A percentile compares a stretch with the other conserved stretches of the same genome.
These are phyloP conservation scores for Phoxinus dragarum DNA, from an alignment of 2,797 vertebrate genomes.

Conservation along the genomic window DNA sequence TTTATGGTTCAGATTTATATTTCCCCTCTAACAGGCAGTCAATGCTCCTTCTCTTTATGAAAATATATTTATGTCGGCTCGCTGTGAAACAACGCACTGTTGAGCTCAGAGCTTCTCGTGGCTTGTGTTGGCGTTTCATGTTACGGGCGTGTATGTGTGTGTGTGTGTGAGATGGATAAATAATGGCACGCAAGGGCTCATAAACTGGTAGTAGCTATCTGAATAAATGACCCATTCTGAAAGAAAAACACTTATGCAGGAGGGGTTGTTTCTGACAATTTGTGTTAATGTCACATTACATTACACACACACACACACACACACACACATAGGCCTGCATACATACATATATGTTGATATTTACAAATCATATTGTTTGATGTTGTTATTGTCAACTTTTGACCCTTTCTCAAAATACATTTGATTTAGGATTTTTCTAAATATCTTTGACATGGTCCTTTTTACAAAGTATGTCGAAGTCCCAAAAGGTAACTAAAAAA, in stretches of 20 bases:
- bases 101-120: constrained; percentile 28
- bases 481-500: not conserved
- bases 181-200: constrained; percentile 26
- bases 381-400: not conserved
- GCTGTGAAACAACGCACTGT: constrained; percentile 45
- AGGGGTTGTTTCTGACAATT: constrained; percentile 12
- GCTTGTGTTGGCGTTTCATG: constrained; percentile 21
- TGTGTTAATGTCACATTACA: constrained; percentile 11
- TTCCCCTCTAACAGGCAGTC: constrained; percentile 69
- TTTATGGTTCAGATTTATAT: constrained; percentile 80
- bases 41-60: constrained; percentile 70
- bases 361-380: not conserved
- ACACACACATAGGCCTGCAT: no score
- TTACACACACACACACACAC: no score
- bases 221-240: constrained; percentile 32
- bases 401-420: not conserved
- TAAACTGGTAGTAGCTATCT: constrained; percentile 25
- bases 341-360: no score
- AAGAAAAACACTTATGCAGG: constrained; percentile 26
- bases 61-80: constrained; percentile 73
- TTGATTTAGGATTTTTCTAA: not conserved
- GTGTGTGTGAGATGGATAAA: constrained; percentile 44
- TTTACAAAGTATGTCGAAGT: not conserved
- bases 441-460: not conserved
- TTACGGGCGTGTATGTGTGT: constrained; percentile 26